These are phyloP conservation scores for Daphoenositta chrysoptera DNA, from an alignment of 2,113 vertebrate species.

Conservation along the genomic window DNA sequence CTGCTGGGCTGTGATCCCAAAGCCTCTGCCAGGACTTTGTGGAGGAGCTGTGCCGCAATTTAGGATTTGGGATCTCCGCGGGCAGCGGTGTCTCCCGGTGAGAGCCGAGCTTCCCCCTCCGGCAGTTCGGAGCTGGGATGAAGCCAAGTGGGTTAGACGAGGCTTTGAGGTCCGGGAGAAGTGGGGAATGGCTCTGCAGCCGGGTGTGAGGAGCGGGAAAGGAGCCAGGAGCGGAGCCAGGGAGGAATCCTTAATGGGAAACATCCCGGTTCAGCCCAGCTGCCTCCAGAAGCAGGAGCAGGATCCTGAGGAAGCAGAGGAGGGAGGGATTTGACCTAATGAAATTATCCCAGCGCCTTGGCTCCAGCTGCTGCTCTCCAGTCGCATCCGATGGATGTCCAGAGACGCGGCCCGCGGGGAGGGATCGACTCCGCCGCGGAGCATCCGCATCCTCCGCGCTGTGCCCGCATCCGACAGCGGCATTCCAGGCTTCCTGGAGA, in stretches of 20 bases:
- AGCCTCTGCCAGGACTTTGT: not conserved
- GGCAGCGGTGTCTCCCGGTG: not conserved
- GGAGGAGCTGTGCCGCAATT: not conserved
- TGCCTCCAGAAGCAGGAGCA: not conserved
- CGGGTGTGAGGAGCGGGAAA: not conserved
- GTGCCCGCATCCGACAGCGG: rapidly evolving
- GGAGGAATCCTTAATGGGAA: not conserved
- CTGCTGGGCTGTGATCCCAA: not conserved
- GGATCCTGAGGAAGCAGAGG: not conserved
- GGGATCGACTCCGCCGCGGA: not conserved
- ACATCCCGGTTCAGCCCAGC: not conserved
- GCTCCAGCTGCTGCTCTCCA: not conserved
- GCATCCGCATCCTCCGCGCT: rapidly evolving
- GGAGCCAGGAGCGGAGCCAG: not conserved
- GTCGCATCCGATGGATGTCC: not conserved
- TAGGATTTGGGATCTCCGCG: not conserved
- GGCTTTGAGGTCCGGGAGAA: not conserved
- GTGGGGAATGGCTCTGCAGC: not conserved
- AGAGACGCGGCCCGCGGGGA: not conserved
- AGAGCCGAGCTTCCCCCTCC: not conserved
- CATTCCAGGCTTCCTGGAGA: not conserved
- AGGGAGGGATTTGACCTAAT: not conserved
- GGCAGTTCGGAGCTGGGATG: not conserved
- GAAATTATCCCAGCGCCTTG: not conserved
- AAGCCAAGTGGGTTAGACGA: slow-evolving; percentile 23